Evolutionary conservation across 2,113 vertebrate species (phyloP).

Genomic region (Oreotrochilus melanogaster): DNA sequence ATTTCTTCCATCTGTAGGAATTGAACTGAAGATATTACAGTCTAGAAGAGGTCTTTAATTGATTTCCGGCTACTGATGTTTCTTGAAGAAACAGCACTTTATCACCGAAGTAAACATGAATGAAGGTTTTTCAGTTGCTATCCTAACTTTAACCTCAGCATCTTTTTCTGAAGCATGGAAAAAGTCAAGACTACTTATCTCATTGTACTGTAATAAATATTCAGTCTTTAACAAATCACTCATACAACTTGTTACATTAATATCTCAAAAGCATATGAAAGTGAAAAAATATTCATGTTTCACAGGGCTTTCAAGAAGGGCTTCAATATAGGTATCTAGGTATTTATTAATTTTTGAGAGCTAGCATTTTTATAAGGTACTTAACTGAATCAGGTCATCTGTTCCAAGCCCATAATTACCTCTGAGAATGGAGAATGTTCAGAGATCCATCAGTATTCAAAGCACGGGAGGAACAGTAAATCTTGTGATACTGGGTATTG

Average conservation of each 20-base stretch:
- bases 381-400: constrained; percentile 3
- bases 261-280: not conserved
- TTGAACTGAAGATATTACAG: not conserved
- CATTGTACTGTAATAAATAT: not conserved
- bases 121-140: not conserved
- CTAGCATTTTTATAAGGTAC: not conserved
- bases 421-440: not conserved
- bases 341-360: constrained; percentile 4
- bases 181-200: not conserved
- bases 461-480: not conserved
- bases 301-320: not conserved
- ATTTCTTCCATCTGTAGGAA: not conserved
- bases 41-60: not conserved
- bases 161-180: not conserved
- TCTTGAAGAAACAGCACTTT: not conserved
- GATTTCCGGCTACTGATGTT: not conserved
- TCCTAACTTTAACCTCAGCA: not conserved
- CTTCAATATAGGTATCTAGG: not conserved
- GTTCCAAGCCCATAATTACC: not conserved
- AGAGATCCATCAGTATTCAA: constrained; percentile 7
- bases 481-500: not conserved
- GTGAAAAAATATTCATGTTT: not conserved
- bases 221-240: not conserved
- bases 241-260: not conserved
- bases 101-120: not conserved